phyloP scores from a whole-genome alignment of 2,888 invertebrate genomes.

The Drosophila pullipes region DNA sequence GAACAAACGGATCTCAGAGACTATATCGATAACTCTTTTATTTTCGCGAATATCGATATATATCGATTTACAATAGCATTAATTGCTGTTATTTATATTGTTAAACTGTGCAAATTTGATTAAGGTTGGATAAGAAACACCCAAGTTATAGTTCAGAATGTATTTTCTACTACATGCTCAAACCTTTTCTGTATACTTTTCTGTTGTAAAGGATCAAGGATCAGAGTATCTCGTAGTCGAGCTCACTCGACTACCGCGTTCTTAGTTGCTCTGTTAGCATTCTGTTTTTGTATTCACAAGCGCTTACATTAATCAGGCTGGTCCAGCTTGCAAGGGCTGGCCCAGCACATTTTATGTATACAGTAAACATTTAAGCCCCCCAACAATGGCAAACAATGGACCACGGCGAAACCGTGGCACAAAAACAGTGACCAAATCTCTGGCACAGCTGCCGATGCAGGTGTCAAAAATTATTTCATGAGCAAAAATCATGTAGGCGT shows the following conservation, averaged over 20 bases:
- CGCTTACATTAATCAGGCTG: conserved; percentile 39
- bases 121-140: background rate
- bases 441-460: conserved; percentile 57
- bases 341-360: conserved; percentile 71
- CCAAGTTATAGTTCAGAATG: background rate
- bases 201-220: background rate
- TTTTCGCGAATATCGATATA: background rate
- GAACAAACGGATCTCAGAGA: background rate
- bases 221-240: background rate
- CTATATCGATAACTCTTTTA: background rate
- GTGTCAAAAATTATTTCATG: conserved; percentile 75
- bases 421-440: conserved; percentile 28
- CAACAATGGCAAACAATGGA: conserved; percentile 66
- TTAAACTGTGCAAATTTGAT: background rate
- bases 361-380: conserved; percentile 74
- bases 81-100: background rate
- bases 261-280: conserved; percentile 3
- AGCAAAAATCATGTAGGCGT: conserved; percentile 76
- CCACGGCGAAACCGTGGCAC: conserved; percentile 5
- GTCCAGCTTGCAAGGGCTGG: conserved; percentile 19
- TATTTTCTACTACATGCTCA: background rate
- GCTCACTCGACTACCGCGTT: background rate
- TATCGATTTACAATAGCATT: background rate
- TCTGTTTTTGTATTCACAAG: conserved; percentile 35
- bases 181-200: too few relatives aligned